phyloP scores from a whole-genome alignment of 2,888 invertebrate genomes.

The Timema podura region DNA sequence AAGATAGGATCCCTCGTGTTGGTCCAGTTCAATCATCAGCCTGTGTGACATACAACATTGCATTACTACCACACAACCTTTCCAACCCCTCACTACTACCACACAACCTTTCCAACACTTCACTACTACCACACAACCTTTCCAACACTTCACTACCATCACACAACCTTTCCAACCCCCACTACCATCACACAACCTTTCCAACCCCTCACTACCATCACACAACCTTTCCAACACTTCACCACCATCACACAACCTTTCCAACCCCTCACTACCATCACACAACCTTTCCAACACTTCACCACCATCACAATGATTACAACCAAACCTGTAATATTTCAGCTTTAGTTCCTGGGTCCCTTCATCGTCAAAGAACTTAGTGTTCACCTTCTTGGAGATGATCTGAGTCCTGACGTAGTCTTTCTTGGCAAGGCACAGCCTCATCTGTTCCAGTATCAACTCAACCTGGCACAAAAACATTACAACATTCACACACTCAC shows the following conservation, averaged over 20 bases:
- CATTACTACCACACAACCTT: no score
- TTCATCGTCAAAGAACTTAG: slow-evolving; percentile 92
- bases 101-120: no score
- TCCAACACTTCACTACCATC: no score
- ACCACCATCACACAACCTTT: no score
- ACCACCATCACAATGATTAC: not conserved
- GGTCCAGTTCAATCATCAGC: slow-evolving; percentile 92
- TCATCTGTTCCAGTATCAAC: slow-evolving; percentile 97
- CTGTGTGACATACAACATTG: slow-evolving; percentile 40
- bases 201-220: no score
- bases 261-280: no score
- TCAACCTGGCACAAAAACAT: slow-evolving; percentile 63
- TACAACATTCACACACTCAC: no score
- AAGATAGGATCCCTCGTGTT: slow-evolving; percentile 88
- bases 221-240: no score
- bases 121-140: no score
- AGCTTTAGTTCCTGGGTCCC: slow-evolving; percentile 66
- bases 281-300: not conserved
- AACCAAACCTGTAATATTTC: slow-evolving; percentile 59
- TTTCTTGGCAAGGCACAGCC: slow-evolving; percentile 89
- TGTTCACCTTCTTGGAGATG: slow-evolving; percentile 97
- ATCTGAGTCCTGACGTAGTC: slow-evolving; percentile 98
- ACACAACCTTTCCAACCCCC: no score
- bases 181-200: no score
- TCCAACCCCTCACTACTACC: no score